phyloP scores from a whole-genome alignment of 2,797 vertebrate species.

The Clarias fuscus region DNA sequence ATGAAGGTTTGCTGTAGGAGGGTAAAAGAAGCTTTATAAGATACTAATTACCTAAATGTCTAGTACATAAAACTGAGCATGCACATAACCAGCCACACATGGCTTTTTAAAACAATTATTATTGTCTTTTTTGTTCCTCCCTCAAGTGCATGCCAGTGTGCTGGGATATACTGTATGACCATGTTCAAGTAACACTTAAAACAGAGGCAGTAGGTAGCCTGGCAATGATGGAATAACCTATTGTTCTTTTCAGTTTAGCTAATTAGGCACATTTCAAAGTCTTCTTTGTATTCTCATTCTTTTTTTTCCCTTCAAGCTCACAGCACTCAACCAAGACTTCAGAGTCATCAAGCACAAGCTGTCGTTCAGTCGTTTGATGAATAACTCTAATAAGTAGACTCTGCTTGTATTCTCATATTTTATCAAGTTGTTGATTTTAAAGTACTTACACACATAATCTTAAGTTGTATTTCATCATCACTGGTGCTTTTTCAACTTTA shows the following conservation, averaged over 20 bases:
- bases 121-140: too few relatives aligned
- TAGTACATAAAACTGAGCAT: neutral
- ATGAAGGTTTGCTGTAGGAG: neutral
- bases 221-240: conserved; percentile 37
- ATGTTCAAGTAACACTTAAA: conserved; percentile 34
- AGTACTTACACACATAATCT: neutral
- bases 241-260: conserved; percentile 42
- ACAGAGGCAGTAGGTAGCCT: conserved; percentile 29
- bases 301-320: neutral
- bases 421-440: neutral
- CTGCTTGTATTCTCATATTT: neutral
- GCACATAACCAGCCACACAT: neutral
- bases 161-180: conserved; percentile 22
- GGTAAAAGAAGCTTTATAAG: neutral
- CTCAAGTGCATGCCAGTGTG: neutral
- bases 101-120: too few relatives aligned
- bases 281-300: conserved; percentile 13
- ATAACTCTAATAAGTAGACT: neutral
- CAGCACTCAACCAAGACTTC: conserved; percentile 1
- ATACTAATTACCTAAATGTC: neutral
- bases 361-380: conserved; percentile 32
- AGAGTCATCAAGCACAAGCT: conserved; percentile 4
- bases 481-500: neutral
- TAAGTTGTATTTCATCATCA: neutral
- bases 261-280: conserved; percentile 38